Conservation (phyloP, 1,140 invertebrate species). For the Pantala flavescens region DNA sequence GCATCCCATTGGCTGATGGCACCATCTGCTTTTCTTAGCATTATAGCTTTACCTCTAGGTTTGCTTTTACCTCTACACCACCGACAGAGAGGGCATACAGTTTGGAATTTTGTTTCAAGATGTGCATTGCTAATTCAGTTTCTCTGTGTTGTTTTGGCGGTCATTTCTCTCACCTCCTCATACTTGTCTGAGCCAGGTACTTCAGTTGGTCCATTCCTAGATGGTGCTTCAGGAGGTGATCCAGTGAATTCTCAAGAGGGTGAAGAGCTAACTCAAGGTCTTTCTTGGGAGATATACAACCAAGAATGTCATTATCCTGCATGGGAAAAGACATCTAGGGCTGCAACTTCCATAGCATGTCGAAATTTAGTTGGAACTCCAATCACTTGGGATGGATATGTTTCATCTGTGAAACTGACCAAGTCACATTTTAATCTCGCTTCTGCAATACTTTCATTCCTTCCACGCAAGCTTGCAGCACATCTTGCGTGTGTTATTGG, state of each 20-base stretch:
- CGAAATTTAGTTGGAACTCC: constrained; percentile 50
- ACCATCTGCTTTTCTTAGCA: neutral
- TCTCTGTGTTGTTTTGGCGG: neutral
- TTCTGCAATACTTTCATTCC: neutral
- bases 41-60: neutral
- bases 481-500: neutral
- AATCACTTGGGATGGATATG: constrained; percentile 61
- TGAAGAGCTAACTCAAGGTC: neutral
- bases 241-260: neutral
- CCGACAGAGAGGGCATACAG: neutral
- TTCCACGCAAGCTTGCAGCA: neutral
- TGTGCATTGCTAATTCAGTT: neutral
- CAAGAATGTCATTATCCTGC: constrained; percentile 56
- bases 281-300: constrained; percentile 58
- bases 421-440: constrained; percentile 47
- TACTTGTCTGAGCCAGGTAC: neutral
- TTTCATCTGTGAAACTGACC: constrained; percentile 51
- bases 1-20: neutral
- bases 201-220: neutral
- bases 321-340: constrained; percentile 52
- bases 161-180: neutral
- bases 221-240: neutral
- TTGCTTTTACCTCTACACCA: neutral
- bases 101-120: neutral
- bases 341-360: constrained; percentile 48